Conservation (phyloP, 2,113 vertebrate genomes). For the Alouatta palliata region DNA sequence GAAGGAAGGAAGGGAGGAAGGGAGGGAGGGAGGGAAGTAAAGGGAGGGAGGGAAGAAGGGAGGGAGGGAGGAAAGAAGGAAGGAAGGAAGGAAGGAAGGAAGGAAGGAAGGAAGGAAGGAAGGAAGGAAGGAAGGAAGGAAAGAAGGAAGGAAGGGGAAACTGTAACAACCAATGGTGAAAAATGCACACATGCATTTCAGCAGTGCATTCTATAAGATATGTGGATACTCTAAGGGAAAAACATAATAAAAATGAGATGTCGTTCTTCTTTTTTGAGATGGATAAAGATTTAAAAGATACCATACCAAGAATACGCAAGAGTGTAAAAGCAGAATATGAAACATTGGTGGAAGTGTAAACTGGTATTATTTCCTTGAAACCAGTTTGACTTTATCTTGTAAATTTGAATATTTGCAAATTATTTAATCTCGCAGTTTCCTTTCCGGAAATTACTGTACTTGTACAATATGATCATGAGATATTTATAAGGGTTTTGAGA, state of each 20-base stretch:
- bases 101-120: background rate
- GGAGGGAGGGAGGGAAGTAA: too few relatives aligned
- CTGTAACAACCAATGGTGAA: background rate
- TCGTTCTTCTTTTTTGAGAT: background rate
- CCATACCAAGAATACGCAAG: background rate
- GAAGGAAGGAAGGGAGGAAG: too few relatives aligned
- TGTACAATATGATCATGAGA: background rate
- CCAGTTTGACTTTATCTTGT: background rate
- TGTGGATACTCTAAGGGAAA: background rate
- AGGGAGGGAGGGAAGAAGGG: too few relatives aligned
- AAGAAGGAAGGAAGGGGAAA: background rate
- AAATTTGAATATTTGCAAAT: background rate
- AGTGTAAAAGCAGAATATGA: background rate
- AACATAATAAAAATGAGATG: background rate
- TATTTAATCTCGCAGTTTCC: background rate
- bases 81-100: too few relatives aligned
- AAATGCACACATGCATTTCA: background rate
- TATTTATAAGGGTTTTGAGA: background rate
- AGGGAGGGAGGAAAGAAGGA: too few relatives aligned
- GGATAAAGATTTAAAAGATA: background rate
- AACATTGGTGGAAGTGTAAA: background rate
- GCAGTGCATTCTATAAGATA: background rate
- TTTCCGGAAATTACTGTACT: background rate
- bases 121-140: too few relatives aligned
- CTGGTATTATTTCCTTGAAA: background rate